A percentile compares a stretch with the other conserved stretches of the same genome.
These are phyloP conservation scores for Pedicia rivosa DNA, from an alignment of 2,888 invertebrate genomes.

Conservation along the genomic window DNA sequence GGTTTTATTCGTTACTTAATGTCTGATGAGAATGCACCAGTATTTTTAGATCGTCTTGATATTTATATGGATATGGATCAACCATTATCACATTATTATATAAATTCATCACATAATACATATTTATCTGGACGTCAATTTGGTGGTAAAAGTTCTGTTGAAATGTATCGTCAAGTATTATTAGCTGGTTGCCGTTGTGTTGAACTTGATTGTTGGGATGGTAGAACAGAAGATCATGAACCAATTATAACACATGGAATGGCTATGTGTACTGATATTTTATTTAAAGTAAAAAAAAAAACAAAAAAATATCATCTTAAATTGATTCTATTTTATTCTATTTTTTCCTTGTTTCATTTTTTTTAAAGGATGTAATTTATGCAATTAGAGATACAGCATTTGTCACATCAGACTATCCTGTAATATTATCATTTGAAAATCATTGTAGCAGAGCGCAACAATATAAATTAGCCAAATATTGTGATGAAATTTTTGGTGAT, in stretches of 20 bases:
- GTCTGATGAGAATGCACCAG: conserved; percentile 99
- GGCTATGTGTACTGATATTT: conserved; percentile 99
- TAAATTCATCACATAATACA: conserved; percentile 96
- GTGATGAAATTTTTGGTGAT: conserved; percentile 93
- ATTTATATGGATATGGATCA: conserved; percentile 99
- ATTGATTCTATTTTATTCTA: background rate
- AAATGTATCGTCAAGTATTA: conserved; percentile 96
- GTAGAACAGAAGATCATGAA: conserved; percentile 93
- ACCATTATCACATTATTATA: conserved; percentile 94
- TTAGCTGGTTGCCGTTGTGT: conserved; percentile 96
- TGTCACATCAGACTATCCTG: conserved; percentile 93
- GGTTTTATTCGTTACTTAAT: conserved; percentile 96
- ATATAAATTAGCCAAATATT: conserved; percentile 96
- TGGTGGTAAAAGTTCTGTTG: conserved; percentile 94
- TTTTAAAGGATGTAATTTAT: conserved; percentile 65
- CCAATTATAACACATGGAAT: conserved; percentile 99
- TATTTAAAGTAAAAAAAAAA: conserved; percentile 54
- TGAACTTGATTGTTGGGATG: conserved; percentile 98
- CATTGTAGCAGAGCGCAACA: conserved; percentile 97
- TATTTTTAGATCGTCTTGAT: conserved; percentile 94
- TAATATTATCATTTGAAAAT: conserved; percentile 97
- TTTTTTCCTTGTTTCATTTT: conserved; percentile 11
- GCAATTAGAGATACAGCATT: conserved; percentile 97
- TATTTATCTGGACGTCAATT: conserved; percentile 91
- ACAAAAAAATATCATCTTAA: conserved; percentile 16